phyloP scores from a whole-genome alignment of 2,888 invertebrate genomes.

The Pollenia amentaria region DNA sequence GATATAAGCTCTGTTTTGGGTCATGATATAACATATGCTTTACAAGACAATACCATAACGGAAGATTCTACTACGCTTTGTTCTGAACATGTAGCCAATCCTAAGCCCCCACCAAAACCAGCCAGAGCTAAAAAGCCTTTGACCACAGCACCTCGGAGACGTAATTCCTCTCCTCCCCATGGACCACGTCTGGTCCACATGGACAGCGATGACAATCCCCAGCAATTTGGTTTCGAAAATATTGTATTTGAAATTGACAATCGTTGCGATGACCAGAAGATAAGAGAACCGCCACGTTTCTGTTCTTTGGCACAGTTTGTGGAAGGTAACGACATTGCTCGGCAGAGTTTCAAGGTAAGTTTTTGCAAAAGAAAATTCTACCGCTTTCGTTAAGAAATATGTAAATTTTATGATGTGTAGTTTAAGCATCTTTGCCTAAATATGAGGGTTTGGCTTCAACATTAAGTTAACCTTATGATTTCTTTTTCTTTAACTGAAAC shows the following conservation, averaged over 20 bases:
- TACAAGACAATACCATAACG: slow-evolving; percentile 89
- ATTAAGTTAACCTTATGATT: slow-evolving; percentile 53
- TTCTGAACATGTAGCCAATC: slow-evolving; percentile 81
- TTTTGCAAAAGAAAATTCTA: slow-evolving; percentile 7
- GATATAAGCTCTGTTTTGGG: slow-evolving; percentile 91
- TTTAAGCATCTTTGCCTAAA: slow-evolving; percentile 38
- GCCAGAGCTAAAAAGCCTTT: slow-evolving; percentile 76
- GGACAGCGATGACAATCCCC: slow-evolving; percentile 83
- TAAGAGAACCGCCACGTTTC: slow-evolving; percentile 87
- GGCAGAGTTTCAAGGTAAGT: slow-evolving; percentile 89
- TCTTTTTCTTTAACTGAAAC: slow-evolving; percentile 54
- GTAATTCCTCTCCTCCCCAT: slow-evolving; percentile 85
- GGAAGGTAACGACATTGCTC: slow-evolving; percentile 91
- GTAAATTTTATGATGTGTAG: slow-evolving; percentile 2
- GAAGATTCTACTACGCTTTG: slow-evolving; percentile 90
- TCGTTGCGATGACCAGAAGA: slow-evolving; percentile 85
- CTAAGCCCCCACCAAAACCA: slow-evolving; percentile 65
- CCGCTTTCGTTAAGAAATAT: neutral
- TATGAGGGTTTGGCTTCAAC: slow-evolving; percentile 33
- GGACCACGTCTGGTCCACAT: slow-evolving; percentile 85
- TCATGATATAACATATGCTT: slow-evolving; percentile 88
- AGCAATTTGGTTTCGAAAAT: slow-evolving; percentile 90
- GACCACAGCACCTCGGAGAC: slow-evolving; percentile 81
- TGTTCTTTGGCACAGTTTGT: slow-evolving; percentile 88
- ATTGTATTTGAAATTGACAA: slow-evolving; percentile 87